Base-by-base conservation (phyloP, 1,140 invertebrate species). In the Pogonomyrmex californicus region DNA sequence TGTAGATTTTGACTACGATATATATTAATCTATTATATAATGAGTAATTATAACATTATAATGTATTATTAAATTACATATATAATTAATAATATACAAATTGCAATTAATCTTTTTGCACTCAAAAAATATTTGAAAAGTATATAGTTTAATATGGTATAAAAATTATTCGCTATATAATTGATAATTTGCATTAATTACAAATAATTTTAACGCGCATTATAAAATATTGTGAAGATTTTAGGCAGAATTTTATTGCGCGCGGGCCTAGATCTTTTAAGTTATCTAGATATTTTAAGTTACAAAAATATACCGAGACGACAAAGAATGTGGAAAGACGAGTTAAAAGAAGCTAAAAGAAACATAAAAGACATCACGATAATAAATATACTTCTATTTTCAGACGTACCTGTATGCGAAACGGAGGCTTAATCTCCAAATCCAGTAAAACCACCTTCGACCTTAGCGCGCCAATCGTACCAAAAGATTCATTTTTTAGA, bases 301-400 rank as follows among this genome's bases (percentile, higher is more conserved):
- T n/a, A 71, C 49, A 54, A 66, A 62, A 75, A 66, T n/a, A 62
- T 38, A 49, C 23, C 44, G 23, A 44, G n/a, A 36, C 49, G 30
- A 7, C 23, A 85, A 78, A 86, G 68, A 88, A 88, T 79, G 75
- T 66, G 68, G 58, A 82, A 82, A 63, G 30, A 83, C 38, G 36
- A 38, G 78, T 66, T 36, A 10, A 83, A 83, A 65, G 38, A 86
- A 6, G 12, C 17, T 49, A 82, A 54, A 60, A 36, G 33, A 56
- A 23, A 63, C 7, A 17, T 63, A 62, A 76, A 56, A 60, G 14
- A 85, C 23, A 76, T 71, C 12, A 4, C 17, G 12, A 41, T 54
- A 23, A 10, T 14, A 33, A 56, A 79, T 17, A 76, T 65, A 9
- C 17, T 6, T 30, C 12, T 36, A 17, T 51, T 36, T 6, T 58